Conservation (phyloP, 2,797 vertebrate genomes). For the Pseudocheirus occidentalis region DNA sequence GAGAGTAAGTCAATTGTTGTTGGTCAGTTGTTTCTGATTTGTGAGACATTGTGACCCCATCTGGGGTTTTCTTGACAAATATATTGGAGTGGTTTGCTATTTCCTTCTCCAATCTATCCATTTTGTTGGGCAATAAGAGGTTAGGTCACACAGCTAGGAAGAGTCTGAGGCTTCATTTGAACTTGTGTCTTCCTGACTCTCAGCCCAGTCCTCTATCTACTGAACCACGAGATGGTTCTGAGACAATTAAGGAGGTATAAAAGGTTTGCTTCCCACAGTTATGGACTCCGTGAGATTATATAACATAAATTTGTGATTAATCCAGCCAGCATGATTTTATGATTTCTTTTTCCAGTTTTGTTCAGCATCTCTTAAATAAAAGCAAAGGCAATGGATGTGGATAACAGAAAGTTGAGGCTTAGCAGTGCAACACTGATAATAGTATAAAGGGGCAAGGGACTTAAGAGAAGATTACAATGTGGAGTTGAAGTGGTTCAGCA, state of each 20-base stretch:
- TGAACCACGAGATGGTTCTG: not conserved
- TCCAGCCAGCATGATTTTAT: not conserved
- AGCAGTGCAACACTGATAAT: not conserved
- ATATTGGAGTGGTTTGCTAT: not conserved
- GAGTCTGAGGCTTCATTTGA: not conserved
- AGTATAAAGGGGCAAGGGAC: not conserved
- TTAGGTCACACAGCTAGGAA: not conserved
- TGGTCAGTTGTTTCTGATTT: not conserved
- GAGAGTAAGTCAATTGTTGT: not conserved
- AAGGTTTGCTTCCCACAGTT: not conserved
- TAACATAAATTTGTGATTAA: not conserved
- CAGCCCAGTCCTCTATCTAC: not conserved
- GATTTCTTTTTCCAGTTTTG: not conserved
- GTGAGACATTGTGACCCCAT: not conserved
- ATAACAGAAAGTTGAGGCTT: not conserved
- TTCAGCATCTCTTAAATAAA: not conserved
- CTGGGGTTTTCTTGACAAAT: not conserved
- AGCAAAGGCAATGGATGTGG: not conserved
- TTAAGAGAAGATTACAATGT: not conserved
- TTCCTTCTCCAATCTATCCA: not conserved
- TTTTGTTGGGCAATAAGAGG: not conserved
- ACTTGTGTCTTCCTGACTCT: not conserved
- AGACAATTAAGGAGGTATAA: not conserved
- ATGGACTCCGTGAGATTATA: not conserved
- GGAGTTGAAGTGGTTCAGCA: not conserved